Base-by-base conservation (phyloP, 2,888 invertebrate genomes). In the Drosophila mimica region DNA sequence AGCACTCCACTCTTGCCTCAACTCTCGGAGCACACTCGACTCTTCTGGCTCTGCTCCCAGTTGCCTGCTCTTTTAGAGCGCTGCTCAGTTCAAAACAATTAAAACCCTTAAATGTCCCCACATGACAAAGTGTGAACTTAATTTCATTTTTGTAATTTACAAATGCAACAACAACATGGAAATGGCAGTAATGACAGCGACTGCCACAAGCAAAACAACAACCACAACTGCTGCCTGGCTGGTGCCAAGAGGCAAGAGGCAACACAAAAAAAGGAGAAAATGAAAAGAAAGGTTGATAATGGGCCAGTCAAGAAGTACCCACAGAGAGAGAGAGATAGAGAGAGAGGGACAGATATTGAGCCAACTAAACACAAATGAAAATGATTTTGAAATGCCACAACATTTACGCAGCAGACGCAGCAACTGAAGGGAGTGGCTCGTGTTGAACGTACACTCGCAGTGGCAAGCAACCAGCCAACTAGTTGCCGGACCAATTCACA, bases 101-200 rank as follows among this genome's bases (percentile, higher is more conserved):
- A 90, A 90, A 90, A 87, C 76, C 86, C 90, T 81, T 89, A 87
- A 87, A 90, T 90, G 90, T 87, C 86, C 86, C 88, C 86, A 88
- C 86, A 87, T 87, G 86, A 87, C 86, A 90, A 89, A 84, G 89
- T 90, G 89, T 90, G 88, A 88, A 89, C 88, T 88, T 89, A 88
- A 89, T 89, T 89, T 88, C 88, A 90, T 88, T 88, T 87, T 88
- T 83, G 89, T 83, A 89, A 89, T 89, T 89, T 89, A 79, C 87
- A 83, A 79, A 83, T 81, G 81, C 79, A 87, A 79, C 82, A 72
- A 69, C 64, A 51, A 58, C 59, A 67, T 46, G 30, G 43, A 33
- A 52, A 15, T 8, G 17, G 25, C 52, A 62, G 20, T 30, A 56
- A 49, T 33, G 57, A 54, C 31, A 61, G 57, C 31, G 38, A 62